Conservation (phyloP, 2,888 invertebrate genomes). For the Xylota segnis region DNA sequence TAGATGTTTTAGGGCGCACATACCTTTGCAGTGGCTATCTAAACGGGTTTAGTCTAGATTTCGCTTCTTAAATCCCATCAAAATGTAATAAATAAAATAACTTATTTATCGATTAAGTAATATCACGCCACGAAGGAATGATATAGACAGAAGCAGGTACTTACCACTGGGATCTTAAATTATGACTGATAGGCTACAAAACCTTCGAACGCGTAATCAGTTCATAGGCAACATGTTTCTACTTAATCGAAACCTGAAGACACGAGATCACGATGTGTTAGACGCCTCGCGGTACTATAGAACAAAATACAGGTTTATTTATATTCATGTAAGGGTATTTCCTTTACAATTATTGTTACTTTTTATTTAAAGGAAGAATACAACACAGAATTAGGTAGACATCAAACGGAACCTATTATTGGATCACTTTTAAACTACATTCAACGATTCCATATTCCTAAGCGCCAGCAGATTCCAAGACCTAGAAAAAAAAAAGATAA, state of each 20-base stretch:
- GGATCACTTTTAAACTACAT: not conserved
- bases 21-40: conserved; percentile 11
- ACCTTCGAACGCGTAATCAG: conserved; percentile 13
- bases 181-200: conserved; percentile 27
- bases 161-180: conserved; percentile 6
- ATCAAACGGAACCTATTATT: conserved; percentile 1
- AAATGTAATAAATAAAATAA: not conserved
- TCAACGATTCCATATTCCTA: conserved; percentile 15
- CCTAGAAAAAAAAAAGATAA: conserved; percentile 28
- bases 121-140: not conserved
- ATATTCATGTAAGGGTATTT: conserved; percentile 12
- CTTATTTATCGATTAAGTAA: not conserved
- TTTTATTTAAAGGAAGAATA: conserved; percentile 40
- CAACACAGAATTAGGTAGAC: conserved; percentile 33
- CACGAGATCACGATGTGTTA: not conserved
- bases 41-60: not conserved
- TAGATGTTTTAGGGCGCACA: not conserved
- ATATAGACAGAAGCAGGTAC: not conserved
- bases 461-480: conserved; percentile 36
- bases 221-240: not conserved
- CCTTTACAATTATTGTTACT: conserved; percentile 16
- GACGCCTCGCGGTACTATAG: not conserved
- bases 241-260: not conserved
- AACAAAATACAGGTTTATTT: not conserved
- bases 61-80: no score